These are phyloP conservation scores for Oreochromis grahami DNA, from an alignment of 2,797 vertebrate genomes.

Conservation along the genomic window DNA sequence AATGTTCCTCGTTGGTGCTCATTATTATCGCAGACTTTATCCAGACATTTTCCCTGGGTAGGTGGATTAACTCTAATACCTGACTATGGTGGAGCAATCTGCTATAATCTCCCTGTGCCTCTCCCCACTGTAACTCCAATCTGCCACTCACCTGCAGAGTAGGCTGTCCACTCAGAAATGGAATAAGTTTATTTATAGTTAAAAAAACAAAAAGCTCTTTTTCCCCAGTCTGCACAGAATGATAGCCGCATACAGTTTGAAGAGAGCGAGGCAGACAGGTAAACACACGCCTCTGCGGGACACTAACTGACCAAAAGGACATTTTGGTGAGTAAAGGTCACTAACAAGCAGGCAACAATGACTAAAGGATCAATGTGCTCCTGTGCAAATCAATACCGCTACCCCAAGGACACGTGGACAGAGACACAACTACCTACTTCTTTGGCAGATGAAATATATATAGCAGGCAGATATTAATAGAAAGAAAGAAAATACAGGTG, in stretches of 20 bases:
- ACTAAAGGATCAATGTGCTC: constrained; percentile 25
- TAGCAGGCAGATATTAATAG: background rate
- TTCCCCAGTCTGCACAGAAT: background rate
- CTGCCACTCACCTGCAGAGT: constrained; percentile 38
- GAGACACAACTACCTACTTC: background rate
- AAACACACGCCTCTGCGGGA: background rate
- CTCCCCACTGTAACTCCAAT: constrained; percentile 33
- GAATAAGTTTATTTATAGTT: constrained; percentile 33
- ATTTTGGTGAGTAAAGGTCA: constrained; percentile 43
- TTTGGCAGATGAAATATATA: background rate
- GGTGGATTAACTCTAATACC: constrained; percentile 59
- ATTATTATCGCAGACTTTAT: constrained; percentile 3
- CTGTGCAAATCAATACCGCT: constrained; percentile 29
- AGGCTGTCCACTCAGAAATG: constrained; percentile 27
- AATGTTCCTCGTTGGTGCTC: background rate
- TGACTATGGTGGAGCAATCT: constrained; percentile 35
- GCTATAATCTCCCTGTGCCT: constrained; percentile 49
- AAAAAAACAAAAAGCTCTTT: background rate
- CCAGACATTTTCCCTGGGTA: constrained; percentile 42
- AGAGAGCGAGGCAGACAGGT: background rate
- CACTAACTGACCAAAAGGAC: background rate
- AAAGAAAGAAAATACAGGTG: background rate
- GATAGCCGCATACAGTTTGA: background rate
- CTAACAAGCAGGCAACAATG: background rate
- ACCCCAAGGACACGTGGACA: background rate